phyloP scores from a whole-genome alignment of 2,113 vertebrate genomes.

The Phylloscopus trochiloides region DNA sequence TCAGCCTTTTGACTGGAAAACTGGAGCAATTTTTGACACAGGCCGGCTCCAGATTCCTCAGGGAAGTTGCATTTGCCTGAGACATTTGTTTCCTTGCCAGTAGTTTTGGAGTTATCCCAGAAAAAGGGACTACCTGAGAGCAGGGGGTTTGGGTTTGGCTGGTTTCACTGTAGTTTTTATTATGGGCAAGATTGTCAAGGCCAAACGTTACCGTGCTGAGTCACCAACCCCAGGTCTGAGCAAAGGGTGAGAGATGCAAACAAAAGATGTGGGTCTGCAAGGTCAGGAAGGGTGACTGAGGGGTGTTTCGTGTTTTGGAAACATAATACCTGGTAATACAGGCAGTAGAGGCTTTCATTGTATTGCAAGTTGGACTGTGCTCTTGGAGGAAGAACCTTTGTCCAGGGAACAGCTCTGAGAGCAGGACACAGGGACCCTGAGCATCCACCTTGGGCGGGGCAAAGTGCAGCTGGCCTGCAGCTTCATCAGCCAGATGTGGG shows the following conservation, averaged over 20 bases:
- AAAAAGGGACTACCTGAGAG: neutral
- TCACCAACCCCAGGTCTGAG: neutral
- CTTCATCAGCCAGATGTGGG: neutral
- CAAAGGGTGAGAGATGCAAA: constrained; percentile 5
- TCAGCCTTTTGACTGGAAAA: neutral
- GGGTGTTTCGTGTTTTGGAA: neutral
- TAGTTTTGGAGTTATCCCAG: neutral
- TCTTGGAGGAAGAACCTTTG: neutral
- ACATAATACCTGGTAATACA: neutral
- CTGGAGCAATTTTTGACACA: neutral
- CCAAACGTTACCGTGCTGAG: neutral
- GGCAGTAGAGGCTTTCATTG: neutral
- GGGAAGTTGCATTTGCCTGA: accelerated
- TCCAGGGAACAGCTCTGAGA: neutral
- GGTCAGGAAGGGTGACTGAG: neutral
- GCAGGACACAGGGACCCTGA: neutral
- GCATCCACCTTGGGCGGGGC: neutral
- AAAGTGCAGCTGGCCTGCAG: neutral
- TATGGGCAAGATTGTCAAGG: neutral
- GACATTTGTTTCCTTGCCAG: accelerated
- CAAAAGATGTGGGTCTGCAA: neutral
- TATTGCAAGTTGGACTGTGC: neutral
- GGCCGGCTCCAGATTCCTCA: neutral
- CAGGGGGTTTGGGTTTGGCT: neutral
- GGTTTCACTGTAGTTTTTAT: neutral